These are phyloP conservation scores for Eueides isabella DNA, from an alignment of 1,140 invertebrate genomes.

Conservation along the genomic window DNA sequence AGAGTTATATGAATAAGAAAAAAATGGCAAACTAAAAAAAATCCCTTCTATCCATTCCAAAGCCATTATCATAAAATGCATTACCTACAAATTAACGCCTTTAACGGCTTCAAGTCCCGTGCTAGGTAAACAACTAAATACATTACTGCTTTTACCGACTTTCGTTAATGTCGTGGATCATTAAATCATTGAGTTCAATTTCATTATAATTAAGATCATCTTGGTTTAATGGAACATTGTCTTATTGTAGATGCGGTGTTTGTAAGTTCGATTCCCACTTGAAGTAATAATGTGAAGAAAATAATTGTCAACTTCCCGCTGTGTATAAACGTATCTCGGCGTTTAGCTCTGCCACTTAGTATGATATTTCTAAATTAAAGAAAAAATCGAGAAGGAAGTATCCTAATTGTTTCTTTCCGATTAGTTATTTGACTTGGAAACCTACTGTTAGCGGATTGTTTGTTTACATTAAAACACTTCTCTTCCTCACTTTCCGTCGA, in stretches of 20 bases:
- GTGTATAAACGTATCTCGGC: no score
- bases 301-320: no score
- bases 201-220: neutral
- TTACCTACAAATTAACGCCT: slow-evolving; percentile 60
- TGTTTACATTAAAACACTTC: no score
- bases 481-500: no score
- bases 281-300: neutral
- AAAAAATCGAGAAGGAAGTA: no score
- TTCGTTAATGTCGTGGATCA: slow-evolving; percentile 27
- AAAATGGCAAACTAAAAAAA: neutral
- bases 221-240: no score
- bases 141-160: slow-evolving; percentile 42
- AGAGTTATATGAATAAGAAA: neutral
- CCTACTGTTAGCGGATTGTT: no score
- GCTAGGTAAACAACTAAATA: slow-evolving; percentile 54
- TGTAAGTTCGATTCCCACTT: neutral
- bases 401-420: no score
- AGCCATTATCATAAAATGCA: slow-evolving; percentile 58
- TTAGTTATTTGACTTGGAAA: no score
- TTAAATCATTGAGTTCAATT: slow-evolving; percentile 18
- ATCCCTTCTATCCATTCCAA: slow-evolving; percentile 43
- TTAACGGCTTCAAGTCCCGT: slow-evolving; percentile 51
- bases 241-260: neutral
- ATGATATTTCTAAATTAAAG: no score
- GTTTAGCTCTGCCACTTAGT: no score